Evolutionary conservation across 2,888 invertebrate genomes (phyloP).

Genomic region (Eristalis intricaria): DNA sequence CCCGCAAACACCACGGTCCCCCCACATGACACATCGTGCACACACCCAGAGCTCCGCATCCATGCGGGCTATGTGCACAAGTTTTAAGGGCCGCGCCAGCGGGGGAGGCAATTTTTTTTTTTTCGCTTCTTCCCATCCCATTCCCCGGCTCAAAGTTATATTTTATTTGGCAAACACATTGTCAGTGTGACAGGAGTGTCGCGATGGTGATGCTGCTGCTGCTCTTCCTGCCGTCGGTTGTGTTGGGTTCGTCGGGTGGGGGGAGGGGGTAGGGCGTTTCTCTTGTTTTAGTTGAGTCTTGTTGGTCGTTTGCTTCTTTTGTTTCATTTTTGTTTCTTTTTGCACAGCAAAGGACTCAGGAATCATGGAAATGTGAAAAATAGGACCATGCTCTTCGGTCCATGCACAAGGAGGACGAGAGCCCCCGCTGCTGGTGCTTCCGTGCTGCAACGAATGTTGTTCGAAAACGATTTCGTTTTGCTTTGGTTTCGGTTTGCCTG

Average conservation of each 20-base stretch:
- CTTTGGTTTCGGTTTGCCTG: not conserved
- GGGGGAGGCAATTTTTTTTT: conserved; percentile 9
- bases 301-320: not conserved
- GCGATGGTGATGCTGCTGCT: conserved; percentile 36
- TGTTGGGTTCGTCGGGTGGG: not conserved
- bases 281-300: conserved; percentile 43
- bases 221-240: conserved; percentile 1
- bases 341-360: conserved; percentile 18
- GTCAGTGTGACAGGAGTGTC: conserved; percentile 70
- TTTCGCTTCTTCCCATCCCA: not conserved
- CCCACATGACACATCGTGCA: conserved; percentile 42
- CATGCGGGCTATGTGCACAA: not conserved
- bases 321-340: conserved; percentile 1
- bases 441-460: not conserved
- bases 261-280: conserved; percentile 15
- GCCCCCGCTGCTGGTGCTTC: not conserved
- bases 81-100: not conserved
- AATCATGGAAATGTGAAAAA: conserved; percentile 22
- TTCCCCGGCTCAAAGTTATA: conserved; percentile 29
- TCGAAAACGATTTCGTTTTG: not conserved
- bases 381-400: not conserved
- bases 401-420: not conserved
- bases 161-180: conserved; percentile 70
- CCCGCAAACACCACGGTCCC: not conserved
- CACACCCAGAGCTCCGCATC: not conserved